phyloP scores from a whole-genome alignment of 2,888 invertebrate genomes.

The Oscheius sp. region DNA sequence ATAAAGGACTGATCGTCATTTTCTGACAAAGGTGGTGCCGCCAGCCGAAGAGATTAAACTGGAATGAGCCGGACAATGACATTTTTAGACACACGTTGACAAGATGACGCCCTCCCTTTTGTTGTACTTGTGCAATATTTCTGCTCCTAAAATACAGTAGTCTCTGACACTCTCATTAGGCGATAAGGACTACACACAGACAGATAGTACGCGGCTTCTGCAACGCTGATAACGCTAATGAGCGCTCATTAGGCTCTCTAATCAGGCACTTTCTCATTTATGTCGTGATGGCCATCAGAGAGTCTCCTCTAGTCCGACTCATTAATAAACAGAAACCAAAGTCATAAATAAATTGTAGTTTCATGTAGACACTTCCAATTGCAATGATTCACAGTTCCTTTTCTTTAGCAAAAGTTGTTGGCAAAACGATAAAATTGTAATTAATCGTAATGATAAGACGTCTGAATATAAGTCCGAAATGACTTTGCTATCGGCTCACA shows the following conservation, averaged over 20 bases:
- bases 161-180: too few relatives aligned
- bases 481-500: constrained; percentile 23
- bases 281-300: neutral
- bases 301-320: too few relatives aligned
- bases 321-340: too few relatives aligned
- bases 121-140: neutral
- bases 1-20: constrained; percentile 5
- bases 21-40: constrained; percentile 13
- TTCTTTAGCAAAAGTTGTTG: constrained; percentile 11
- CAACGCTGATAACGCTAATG: neutral
- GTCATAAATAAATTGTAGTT: too few relatives aligned
- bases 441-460: constrained; percentile 13
- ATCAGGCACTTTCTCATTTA: neutral
- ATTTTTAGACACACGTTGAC: neutral
- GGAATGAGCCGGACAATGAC: neutral
- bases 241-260: neutral
- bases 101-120: neutral
- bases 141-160: neutral
- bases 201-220: neutral
- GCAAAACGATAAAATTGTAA: constrained; percentile 27
- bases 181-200: neutral
- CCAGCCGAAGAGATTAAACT: constrained; percentile 8
- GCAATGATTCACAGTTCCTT: constrained; percentile 20
- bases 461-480: constrained; percentile 12
- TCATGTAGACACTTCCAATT: neutral